Percentiles rank a stretch among this genome's conserved stretches.
These are phyloP conservation scores for Andrena marginata DNA, from an alignment of 2,888 invertebrate genomes.

Conservation along the genomic window DNA sequence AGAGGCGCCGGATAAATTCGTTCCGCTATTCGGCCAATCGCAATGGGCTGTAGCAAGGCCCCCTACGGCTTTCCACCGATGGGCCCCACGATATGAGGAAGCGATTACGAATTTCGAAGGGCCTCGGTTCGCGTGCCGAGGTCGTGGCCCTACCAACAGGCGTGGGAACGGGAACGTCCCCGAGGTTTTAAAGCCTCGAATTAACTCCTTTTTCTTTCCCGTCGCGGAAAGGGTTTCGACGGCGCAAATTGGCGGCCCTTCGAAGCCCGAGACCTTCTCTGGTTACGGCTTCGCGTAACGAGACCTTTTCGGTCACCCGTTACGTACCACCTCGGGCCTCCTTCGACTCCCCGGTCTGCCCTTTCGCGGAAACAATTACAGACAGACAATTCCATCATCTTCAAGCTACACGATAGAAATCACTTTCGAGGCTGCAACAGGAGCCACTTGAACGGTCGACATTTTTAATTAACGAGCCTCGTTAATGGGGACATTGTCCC, in stretches of 20 bases:
- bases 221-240: slow-evolving; percentile 58
- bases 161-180: slow-evolving; percentile 78
- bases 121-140: slow-evolving; percentile 74
- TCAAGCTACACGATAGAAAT: too few species aligned
- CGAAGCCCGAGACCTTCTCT: slow-evolving; percentile 21
- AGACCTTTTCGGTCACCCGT: slow-evolving; percentile 50
- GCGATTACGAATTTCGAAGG: slow-evolving; percentile 54
- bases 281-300: slow-evolving; percentile 53
- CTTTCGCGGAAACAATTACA: background rate
- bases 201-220: slow-evolving; percentile 74
- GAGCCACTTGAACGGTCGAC: background rate
- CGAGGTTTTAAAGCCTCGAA: slow-evolving; percentile 74
- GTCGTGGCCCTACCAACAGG: slow-evolving; percentile 68
- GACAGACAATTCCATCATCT: too few species aligned
- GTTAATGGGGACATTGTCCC: slow-evolving; percentile 46
- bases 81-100: slow-evolving; percentile 33
- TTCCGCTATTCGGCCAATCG: slow-evolving; percentile 16
- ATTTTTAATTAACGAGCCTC: slow-evolving; percentile 55
- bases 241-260: slow-evolving; percentile 60
- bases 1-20: background rate
- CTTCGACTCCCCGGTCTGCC: background rate
- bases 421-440: background rate
- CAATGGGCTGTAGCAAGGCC: background rate
- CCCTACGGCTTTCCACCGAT: background rate
- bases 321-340: background rate